phyloP scores from a whole-genome alignment of 2,113 vertebrate species.

The Tyto alba region DNA sequence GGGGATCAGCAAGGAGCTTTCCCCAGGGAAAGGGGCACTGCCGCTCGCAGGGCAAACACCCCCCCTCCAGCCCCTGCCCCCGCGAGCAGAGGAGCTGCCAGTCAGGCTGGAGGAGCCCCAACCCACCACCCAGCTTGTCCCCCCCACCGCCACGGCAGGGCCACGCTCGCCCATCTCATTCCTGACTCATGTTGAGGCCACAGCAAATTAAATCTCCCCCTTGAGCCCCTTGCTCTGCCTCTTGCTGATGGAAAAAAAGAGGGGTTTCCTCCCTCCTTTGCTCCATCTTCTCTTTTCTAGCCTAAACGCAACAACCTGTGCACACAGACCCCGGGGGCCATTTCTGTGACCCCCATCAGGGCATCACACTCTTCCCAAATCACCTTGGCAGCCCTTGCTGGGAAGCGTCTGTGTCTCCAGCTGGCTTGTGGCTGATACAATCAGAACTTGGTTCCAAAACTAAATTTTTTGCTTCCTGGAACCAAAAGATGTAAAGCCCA shows the following conservation, averaged over 20 bases:
- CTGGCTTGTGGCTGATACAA: background rate
- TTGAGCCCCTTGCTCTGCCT: background rate
- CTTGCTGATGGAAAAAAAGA: background rate
- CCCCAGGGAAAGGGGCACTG: background rate
- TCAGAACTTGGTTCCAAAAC: background rate
- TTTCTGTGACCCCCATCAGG: background rate
- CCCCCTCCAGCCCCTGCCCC: background rate
- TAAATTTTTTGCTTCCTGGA: background rate
- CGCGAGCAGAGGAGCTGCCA: fast-evolving
- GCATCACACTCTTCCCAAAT: background rate
- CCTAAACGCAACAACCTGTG: fast-evolving
- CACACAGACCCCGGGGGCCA: too few species aligned
- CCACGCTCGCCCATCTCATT: background rate
- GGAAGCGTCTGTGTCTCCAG: background rate
- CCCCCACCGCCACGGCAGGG: fast-evolving
- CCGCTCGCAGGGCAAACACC: background rate
- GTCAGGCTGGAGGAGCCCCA: background rate
- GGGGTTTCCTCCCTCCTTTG: background rate
- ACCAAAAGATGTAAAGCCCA: background rate
- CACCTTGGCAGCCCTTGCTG: background rate
- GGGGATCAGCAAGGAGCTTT: background rate
- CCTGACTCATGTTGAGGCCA: fast-evolving
- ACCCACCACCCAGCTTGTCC: background rate
- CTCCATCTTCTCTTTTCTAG: background rate
- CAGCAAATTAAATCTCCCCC: background rate